Base-by-base conservation (phyloP, 2,888 invertebrate species). In the Metallyticus violacea region DNA sequence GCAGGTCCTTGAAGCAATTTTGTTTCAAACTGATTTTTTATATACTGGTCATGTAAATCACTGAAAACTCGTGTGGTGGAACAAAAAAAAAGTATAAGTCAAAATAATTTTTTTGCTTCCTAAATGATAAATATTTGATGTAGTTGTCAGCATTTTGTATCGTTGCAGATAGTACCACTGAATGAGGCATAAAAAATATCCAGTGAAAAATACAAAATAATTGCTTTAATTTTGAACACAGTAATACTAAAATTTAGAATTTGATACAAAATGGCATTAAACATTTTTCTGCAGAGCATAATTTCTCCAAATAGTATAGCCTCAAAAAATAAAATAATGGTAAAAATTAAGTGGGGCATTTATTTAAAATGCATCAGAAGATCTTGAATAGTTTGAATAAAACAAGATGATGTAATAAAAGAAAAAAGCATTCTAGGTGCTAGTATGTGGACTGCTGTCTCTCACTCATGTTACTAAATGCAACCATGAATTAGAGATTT, bases 41-140 rank as follows among this genome's bases (percentile, higher is more conserved):
- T 85, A 80, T 83, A 78, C 29, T 29, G 29, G 28, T 78, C 30
- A 25, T 25, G 78, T 30, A 85, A 85, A 79, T 79, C 9, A 79
- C 30, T 26, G 27, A 84, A 76, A 77, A 26, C 29, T 81, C 28
- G 28, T 29, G 29, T 81, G 30, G 81, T n/a, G 22, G 15, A 81
- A 81, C 28, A 81, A 85, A 40, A 79, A 81, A 77, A 85, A 77
- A 77, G 85, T 78, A 29, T 85, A 78, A 85, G 77, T 87, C 87
- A 62, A 81, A 79, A 85, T 79, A 85, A 81, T 77, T 85, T 28
- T 76, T 40, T 87, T 87, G 87, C 85, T 87, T 87, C 79, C 85
- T 87, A 85, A 85, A 27, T 77, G 26, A 85, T 85, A 87, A 87
- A 40, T 85, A 85, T 79, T 85, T 85, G 85, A 85, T 85, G 85